Conservation (phyloP, 2,888 invertebrate genomes). For the Neria commutata region DNA sequence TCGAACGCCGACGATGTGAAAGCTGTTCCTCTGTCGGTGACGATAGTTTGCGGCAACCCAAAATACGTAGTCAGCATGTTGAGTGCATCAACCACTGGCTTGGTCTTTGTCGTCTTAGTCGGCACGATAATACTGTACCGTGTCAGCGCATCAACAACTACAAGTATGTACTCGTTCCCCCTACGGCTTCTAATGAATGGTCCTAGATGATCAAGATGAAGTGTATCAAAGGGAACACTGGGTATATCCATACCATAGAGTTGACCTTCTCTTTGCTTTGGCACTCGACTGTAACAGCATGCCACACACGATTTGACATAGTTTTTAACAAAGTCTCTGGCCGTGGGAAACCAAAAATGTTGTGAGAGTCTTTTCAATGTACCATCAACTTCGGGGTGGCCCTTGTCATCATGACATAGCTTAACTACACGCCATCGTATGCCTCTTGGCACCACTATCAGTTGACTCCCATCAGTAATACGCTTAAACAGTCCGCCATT, state of each 20-base stretch:
- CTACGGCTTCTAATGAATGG: no score
- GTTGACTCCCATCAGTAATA: no score
- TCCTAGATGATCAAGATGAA: no score
- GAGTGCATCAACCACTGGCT: slow-evolving; percentile 27
- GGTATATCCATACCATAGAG: slow-evolving; percentile 14
- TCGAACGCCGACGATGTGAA: background rate
- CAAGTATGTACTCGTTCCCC: no score
- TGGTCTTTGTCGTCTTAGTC: slow-evolving; percentile 28
- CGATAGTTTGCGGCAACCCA: slow-evolving; percentile 15
- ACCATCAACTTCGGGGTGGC: slow-evolving; percentile 31
- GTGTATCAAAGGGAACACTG: background rate
- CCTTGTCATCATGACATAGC: slow-evolving; percentile 32
- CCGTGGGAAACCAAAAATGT: slow-evolving; percentile 33
- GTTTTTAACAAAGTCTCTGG: slow-evolving; percentile 17
- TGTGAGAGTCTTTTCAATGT: slow-evolving; percentile 25
- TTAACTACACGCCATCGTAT: no score
- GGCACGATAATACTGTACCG: no score
- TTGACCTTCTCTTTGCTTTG: slow-evolving; percentile 18
- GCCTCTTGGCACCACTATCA: no score
- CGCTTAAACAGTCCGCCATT: no score
- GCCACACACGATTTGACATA: slow-evolving; percentile 32
- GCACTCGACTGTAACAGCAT: slow-evolving; percentile 25
- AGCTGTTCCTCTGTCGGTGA: no score
- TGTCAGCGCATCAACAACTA: no score
- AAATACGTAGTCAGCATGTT: slow-evolving; percentile 22